Evolutionary conservation across 2,113 vertebrate genomes (phyloP), one percentile per base, ranked within the genome.

Genomic region (Plectropomus leopardus): DNA sequence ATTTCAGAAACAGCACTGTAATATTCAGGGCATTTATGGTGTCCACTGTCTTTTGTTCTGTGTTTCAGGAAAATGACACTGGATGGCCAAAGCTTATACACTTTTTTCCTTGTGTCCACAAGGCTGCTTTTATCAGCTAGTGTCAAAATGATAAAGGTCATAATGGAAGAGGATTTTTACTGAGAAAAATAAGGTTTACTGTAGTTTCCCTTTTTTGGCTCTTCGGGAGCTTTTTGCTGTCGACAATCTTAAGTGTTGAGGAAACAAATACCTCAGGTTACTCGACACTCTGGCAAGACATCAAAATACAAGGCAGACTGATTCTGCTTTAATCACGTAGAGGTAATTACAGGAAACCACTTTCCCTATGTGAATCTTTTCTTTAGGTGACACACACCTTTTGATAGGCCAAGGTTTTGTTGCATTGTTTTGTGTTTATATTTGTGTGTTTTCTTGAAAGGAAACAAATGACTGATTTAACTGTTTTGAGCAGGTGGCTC

Each of bases 171-270:
- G 36, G 47, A 4, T 4, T 57, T 66, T 48, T 17, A 48, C 26
- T 68, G 17, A 23, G 7, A n/a, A 63, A 26, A 5, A 40, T 47
- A 68, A 65, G n/a, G n/a, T 45, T 44, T 36, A 30, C 30, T 48
- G 47, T 44, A 26, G 7, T 70, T 63, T 32, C 19, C 24, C 19
- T 68, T 47, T n/a, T 82, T 75, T 50, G 57, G 60, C 60, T 90
- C 28, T 51, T 78, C 9, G 4, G 36, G 61, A 67, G 58, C n/a
- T 63, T 89, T n/a, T 84, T 82, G 91, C 89, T 85, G 74, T 73
- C 42, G 90, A 93, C 89, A 93, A 93, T 93, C 91, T 54, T 24
- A 51, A 48, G 79, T 87, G 83, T 88, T 71, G 59, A 87, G 63
- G 34, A 76, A 60, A 80, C 77, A 19, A 76, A 69, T 61, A 70